These are phyloP conservation scores for Apotomis capreana DNA, from an alignment of 2,888 invertebrate genomes.

Conservation along the genomic window DNA sequence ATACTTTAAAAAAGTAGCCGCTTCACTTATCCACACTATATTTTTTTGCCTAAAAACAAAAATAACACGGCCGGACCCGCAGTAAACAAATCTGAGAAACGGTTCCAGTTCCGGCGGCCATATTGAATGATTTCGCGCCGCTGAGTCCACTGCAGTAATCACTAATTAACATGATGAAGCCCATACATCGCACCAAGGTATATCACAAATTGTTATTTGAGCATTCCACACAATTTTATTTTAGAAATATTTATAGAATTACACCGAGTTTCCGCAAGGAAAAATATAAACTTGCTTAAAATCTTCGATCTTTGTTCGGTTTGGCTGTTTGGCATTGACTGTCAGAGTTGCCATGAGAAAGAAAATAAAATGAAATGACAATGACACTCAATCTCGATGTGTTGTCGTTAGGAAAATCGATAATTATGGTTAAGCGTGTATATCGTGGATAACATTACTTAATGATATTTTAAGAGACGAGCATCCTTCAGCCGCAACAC, in stretches of 20 bases:
- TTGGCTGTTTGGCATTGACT: constrained; percentile 40
- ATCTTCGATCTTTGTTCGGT: constrained; percentile 35
- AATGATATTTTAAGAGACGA: too few relatives aligned
- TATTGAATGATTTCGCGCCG: constrained; percentile 59
- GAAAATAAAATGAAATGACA: background rate
- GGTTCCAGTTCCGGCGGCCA: constrained; percentile 59
- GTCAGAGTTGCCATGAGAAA: constrained; percentile 15
- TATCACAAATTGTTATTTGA: constrained; percentile 21
- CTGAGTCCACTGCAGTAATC: constrained; percentile 43
- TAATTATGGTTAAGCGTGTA: too few relatives aligned
- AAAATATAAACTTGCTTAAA: constrained; percentile 13
- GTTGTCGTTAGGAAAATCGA: background rate
- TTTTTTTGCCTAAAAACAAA: constrained; percentile 44
- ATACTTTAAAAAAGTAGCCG: constrained; percentile 44
- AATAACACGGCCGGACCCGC: constrained; percentile 49
- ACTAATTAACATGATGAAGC: constrained; percentile 29
- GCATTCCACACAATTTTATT: constrained; percentile 5
- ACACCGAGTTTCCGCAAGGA: background rate
- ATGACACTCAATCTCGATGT: background rate
- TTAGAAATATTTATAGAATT: constrained; percentile 31
- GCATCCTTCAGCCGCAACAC: too few relatives aligned
- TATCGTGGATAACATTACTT: too few relatives aligned
- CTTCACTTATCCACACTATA: constrained; percentile 43
- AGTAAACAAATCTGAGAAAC: constrained; percentile 59
- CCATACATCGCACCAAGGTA: constrained; percentile 28